A percentile compares a stretch with the other conserved stretches of the same genome.
These are phyloP conservation scores for Rhagoletis zephyria DNA, from an alignment of 1,140 invertebrate genomes.

Conservation along the genomic window DNA sequence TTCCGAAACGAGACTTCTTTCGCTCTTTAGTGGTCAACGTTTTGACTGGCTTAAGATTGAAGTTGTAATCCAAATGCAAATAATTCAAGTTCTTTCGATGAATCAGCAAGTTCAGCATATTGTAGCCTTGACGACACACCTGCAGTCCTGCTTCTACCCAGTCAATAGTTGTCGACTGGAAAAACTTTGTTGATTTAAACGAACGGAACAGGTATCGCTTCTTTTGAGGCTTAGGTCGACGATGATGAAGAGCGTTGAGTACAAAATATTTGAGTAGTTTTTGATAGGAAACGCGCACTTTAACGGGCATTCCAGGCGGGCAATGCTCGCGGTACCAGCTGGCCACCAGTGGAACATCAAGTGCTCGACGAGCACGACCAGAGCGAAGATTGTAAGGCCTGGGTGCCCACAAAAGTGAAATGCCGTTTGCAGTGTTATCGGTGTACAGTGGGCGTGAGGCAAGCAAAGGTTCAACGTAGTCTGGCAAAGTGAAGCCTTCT, in stretches of 20 bases:
- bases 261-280: slow-evolving; percentile 99
- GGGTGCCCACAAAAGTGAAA: slow-evolving; percentile 97
- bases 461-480: slow-evolving; percentile 93
- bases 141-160: slow-evolving; percentile 99
- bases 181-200: too few relatives aligned
- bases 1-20: slow-evolving; percentile 99
- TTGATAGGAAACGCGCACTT: slow-evolving; percentile 99
- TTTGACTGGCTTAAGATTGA: slow-evolving; percentile 99
- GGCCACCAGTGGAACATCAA: slow-evolving; percentile 98
- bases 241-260: slow-evolving; percentile 96
- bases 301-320: slow-evolving; percentile 97
- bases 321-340: slow-evolving; percentile 98
- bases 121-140: slow-evolving; percentile 99
- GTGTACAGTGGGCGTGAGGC: slow-evolving; percentile 96
- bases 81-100: slow-evolving; percentile 99
- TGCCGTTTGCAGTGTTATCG: slow-evolving; percentile 99
- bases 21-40: slow-evolving; percentile 99
- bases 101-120: slow-evolving; percentile 99
- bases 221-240: too few relatives aligned
- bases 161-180: too few relatives aligned
- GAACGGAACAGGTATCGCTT: too few relatives aligned
- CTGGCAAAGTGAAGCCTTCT: slow-evolving; percentile 91
- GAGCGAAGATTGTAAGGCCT: slow-evolving; percentile 97
- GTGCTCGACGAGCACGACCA: slow-evolving; percentile 87
- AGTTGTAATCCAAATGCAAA: slow-evolving; percentile 99